Evolutionary conservation across 2,888 invertebrate genomes (phyloP).

Genomic region (Athetis lepigone): DNA sequence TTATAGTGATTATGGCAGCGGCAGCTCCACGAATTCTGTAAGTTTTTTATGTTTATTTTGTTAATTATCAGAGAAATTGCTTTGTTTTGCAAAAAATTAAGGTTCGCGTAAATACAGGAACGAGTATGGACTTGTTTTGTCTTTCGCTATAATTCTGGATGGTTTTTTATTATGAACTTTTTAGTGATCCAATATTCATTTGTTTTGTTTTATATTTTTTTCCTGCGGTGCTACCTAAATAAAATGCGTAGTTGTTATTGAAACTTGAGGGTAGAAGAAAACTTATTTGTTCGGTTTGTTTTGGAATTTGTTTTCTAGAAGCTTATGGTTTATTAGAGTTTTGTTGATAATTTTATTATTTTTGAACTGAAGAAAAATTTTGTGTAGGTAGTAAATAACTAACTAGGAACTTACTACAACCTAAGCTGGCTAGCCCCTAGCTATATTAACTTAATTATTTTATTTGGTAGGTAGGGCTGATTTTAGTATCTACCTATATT

Average conservation of each 20-base stretch:
- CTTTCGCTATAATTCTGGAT: background rate
- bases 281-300: slow-evolving; percentile 9
- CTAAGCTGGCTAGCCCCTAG: too few relatives aligned
- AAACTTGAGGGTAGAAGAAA: slow-evolving; percentile 33
- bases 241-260: background rate
- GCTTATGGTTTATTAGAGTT: background rate
- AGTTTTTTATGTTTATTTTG: slow-evolving; percentile 58
- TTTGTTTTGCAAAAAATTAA: background rate
- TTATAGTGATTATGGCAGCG: slow-evolving; percentile 76
- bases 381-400: too few relatives aligned
- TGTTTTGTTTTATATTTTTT: background rate
- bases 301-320: background rate
- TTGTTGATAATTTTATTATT: background rate
- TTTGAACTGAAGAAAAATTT: too few relatives aligned
- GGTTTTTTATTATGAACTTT: background rate
- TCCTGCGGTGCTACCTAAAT: background rate
- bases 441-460: too few relatives aligned
- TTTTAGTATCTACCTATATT: too few relatives aligned
- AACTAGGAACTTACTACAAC: too few relatives aligned
- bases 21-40: slow-evolving; percentile 74
- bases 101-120: background rate
- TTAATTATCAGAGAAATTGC: background rate
- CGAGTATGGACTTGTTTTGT: slow-evolving; percentile 42
- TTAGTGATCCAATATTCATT: background rate
- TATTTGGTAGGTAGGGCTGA: too few relatives aligned